These are phyloP conservation scores for Branchinecta lynchi DNA, from an alignment of 1,140 invertebrate species.

Conservation along the genomic window DNA sequence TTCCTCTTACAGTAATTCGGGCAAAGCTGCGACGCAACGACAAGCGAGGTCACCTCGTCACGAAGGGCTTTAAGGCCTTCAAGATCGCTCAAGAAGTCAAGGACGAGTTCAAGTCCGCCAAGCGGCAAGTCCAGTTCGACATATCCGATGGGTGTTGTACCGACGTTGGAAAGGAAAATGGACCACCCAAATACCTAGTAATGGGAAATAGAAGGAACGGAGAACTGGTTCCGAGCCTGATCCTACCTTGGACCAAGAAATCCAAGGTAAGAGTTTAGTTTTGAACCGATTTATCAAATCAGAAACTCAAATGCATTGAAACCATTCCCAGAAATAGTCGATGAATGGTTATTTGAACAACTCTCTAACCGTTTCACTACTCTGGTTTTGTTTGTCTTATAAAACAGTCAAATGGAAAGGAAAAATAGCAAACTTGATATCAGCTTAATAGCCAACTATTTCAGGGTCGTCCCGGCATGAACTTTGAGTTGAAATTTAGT, in stretches of 20 bases:
- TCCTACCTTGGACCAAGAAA: conserved; percentile 34
- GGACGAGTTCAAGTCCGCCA: conserved; percentile 20
- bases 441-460: background rate
- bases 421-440: background rate
- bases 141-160: background rate
- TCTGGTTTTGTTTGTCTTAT: background rate
- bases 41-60: conserved; percentile 28
- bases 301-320: conserved; percentile 13
- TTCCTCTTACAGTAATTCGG: conserved; percentile 31
- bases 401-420: background rate
- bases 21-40: conserved; percentile 30
- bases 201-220: conserved; percentile 34
- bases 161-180: conserved; percentile 22
- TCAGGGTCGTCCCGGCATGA: background rate
- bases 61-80: conserved; percentile 33
- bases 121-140: background rate
- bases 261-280: conserved; percentile 28
- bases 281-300: background rate
- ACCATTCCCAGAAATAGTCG: no score
- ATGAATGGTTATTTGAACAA: background rate
- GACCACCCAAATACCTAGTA: conserved; percentile 32
- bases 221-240: conserved; percentile 34
- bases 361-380: no score
- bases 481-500: no score
- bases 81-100: conserved; percentile 27